Base-by-base conservation (phyloP, 2,888 invertebrate genomes). In the Sarcophaga subvicina region DNA sequence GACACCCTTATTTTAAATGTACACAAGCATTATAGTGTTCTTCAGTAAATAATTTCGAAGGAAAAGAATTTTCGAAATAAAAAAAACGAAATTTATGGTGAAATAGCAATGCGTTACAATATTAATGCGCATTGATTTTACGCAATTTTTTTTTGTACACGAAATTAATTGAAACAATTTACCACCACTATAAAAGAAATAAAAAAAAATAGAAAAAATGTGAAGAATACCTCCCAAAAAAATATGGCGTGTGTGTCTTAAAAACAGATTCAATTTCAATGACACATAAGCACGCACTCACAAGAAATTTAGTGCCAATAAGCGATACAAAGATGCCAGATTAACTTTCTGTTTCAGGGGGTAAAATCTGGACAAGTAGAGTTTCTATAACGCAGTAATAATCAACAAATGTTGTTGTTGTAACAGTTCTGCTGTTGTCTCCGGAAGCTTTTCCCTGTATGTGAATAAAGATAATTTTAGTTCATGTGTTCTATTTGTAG, bases 141-240 rank as follows among this genome's bases (percentile, higher is more conserved):
- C 17, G 12, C 4, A 49, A 22, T 69, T 81, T 10, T 12, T 22
- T 37, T 59, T 17, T 66, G 64, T 67, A 20, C 20, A 59, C 45
- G 4, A 54, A 49, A 54, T 63, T 70, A 83, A 83, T 78, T 78
- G 78, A 73, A 69, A 25, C 78, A 78, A 79, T 78, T 83, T 78
- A 63, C 67, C 20, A 63, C 54, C 67, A 69, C 67, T 78, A 14
- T 20, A 66, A 72, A 70, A n/a, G 5, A 63, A 60, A 17, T 22
- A 1, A 22, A 22, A 17, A 59, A 66, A 14, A 2, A 14, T 1
- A 14, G 8, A 54, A 54, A 54, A 54, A 54, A 14, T 54, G 17
- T 54, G 17, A 17, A 54, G 0, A 80, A 20, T 37, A 37, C 2
- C 12, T 10, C 27, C 12, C 66, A 47, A 11, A 12, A 20, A 63